Evolutionary conservation across 2,888 invertebrate genomes (phyloP).

Genomic region (Aphidoletes aphidimyza): DNA sequence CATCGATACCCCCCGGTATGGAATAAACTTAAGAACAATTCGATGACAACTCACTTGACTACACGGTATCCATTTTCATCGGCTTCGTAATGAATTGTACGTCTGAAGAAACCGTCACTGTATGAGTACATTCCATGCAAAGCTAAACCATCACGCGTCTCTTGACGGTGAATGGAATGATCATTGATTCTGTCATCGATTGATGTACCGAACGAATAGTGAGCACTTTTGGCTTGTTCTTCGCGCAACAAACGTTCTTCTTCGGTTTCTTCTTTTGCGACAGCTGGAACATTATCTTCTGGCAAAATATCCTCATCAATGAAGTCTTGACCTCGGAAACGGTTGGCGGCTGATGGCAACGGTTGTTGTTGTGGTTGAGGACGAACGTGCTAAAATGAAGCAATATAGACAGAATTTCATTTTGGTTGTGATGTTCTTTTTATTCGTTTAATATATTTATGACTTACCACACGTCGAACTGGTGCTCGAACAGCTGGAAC

Average conservation of each 20-base stretch:
- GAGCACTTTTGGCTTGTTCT: conserved; percentile 66
- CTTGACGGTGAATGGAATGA: conserved; percentile 64
- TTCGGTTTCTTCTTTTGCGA: conserved; percentile 57
- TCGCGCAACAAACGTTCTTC: conserved; percentile 57
- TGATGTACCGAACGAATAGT: conserved; percentile 67
- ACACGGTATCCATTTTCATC: conserved; percentile 73
- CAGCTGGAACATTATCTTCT: background rate
- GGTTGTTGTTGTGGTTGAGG: too few relatives aligned
- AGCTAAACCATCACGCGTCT: conserved; percentile 61
- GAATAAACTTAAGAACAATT: background rate
- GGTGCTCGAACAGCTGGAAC: conserved; percentile 54
- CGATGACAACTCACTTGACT: conserved; percentile 65
- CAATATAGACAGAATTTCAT: too few relatives aligned
- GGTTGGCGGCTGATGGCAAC: too few relatives aligned
- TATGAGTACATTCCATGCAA: conserved; percentile 70
- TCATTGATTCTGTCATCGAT: conserved; percentile 68
- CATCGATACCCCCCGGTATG: too few relatives aligned
- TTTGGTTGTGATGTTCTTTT: background rate
- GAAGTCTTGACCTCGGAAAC: background rate
- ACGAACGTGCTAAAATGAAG: too few relatives aligned
- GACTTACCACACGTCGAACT: background rate
- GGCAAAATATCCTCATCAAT: background rate
- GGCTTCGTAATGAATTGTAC: conserved; percentile 71
- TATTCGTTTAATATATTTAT: background rate
- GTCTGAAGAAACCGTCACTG: conserved; percentile 71